Conservation (phyloP, 2,797 vertebrate species). For the Cynopterus sphinx region DNA sequence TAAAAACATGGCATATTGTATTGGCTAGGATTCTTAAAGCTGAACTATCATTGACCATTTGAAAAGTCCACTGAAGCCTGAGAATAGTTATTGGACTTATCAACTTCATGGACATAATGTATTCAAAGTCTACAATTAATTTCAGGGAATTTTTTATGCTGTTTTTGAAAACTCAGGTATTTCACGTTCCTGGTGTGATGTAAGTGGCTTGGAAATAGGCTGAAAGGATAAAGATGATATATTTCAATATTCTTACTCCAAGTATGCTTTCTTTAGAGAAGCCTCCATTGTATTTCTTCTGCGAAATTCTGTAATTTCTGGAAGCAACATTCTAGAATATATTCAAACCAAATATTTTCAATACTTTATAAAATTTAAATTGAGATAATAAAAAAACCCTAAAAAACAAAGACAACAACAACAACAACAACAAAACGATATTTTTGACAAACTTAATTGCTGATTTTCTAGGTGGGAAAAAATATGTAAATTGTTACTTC, state of each 20-base stretch:
- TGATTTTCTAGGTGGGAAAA: neutral
- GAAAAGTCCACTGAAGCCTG: neutral
- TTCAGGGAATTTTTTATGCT: neutral
- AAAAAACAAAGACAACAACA: neutral
- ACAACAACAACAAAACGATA: too few relatives aligned
- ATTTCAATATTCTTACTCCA: neutral
- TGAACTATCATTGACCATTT: neutral
- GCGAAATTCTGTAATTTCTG: neutral
- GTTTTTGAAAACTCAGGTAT: neutral
- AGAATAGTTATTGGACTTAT: neutral
- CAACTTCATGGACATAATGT: neutral
- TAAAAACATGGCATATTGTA: neutral
- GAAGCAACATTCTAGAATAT: neutral
- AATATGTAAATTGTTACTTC: neutral
- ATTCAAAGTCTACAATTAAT: neutral
- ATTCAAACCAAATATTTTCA: neutral
- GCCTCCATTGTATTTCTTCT: neutral
- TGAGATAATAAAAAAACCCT: neutral
- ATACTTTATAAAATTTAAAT: neutral
- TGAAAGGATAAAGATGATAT: neutral
- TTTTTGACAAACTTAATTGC: neutral
- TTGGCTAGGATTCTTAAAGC: neutral
- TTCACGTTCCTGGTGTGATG: neutral
- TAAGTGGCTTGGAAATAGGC: neutral
- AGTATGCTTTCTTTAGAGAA: neutral